Evolutionary conservation across 2,113 vertebrate genomes (phyloP).

Genomic region (Romanogobio albipinnatus): DNA sequence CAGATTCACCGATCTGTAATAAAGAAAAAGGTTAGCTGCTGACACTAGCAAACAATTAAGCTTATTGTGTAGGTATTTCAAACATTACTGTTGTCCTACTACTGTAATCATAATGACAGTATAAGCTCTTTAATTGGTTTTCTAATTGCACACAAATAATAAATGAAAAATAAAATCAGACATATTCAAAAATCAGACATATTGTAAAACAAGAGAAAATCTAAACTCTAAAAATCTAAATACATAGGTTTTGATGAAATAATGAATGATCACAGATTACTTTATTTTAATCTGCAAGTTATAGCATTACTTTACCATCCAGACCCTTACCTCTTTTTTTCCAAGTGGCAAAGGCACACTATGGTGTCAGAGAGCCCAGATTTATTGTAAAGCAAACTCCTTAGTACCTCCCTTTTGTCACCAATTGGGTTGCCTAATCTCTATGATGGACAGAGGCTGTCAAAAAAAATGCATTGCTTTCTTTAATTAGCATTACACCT

Average conservation of each 20-base stretch:
- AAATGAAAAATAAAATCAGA: not conserved
- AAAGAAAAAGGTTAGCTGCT: not conserved
- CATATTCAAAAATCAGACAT: not conserved
- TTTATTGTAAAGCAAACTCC: slow-evolving; percentile 22
- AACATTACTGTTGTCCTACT: not conserved
- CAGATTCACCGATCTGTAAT: not conserved
- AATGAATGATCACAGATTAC: not conserved
- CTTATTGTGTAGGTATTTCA: not conserved
- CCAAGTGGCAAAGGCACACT: not conserved
- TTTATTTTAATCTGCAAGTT: not conserved
- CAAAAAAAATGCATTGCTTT: not conserved
- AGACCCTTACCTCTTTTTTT: slow-evolving; percentile 12
- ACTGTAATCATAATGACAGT: not conserved
- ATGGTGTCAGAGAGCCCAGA: not conserved
- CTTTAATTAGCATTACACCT: too few species aligned
- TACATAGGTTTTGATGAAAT: not conserved
- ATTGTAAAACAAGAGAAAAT: not conserved
- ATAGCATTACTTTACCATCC: not conserved
- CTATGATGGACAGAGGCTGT: not conserved
- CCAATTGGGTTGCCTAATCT: not conserved
- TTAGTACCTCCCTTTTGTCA: not conserved
- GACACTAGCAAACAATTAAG: not conserved
- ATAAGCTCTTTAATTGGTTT: not conserved
- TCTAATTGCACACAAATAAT: not conserved
- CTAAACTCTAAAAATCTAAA: not conserved